Evolutionary conservation across 2,113 vertebrate species (phyloP).

Genomic region (Oncorhynchus gorbuscha): DNA sequence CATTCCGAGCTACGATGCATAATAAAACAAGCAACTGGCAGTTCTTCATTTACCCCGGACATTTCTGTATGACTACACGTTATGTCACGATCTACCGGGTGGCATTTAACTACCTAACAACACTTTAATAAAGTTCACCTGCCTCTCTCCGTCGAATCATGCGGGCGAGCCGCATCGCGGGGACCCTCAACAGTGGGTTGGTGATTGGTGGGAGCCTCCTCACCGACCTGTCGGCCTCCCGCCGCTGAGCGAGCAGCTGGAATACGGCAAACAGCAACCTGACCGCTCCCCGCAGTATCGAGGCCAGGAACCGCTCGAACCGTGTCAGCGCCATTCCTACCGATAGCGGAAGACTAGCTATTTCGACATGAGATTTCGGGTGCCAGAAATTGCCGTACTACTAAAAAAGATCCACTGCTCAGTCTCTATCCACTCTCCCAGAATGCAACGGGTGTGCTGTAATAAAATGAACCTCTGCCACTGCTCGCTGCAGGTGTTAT

Average conservation of each 20-base stretch:
- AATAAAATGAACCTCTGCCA: not conserved
- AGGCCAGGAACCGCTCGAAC: conserved; percentile 37
- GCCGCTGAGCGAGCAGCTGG: conserved; percentile 21
- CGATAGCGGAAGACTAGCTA: conserved; percentile 1
- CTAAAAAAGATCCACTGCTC: not conserved
- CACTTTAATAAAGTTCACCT: conserved; percentile 10
- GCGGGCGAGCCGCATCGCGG: conserved; percentile 59
- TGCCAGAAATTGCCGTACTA: not conserved
- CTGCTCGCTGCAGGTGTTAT: not conserved
- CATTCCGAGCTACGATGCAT: not conserved
- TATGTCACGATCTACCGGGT: not conserved
- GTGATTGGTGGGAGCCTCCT: conserved; percentile 40
- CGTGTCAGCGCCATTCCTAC: conserved; percentile 56
- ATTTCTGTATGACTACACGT: not conserved
- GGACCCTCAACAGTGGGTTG: conserved; percentile 55
- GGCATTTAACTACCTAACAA: not conserved
- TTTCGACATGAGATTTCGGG: not conserved
- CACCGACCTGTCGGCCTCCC: not conserved
- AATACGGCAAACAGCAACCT: conserved; percentile 48
- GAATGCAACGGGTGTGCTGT: conserved; percentile 12
- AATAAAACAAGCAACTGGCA: not conserved
- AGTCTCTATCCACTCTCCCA: conserved; percentile 13
- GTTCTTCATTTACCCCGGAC: not conserved
- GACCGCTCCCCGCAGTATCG: conserved; percentile 48
- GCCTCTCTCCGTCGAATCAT: conserved; percentile 68